Base-by-base conservation (phyloP, 2,113 vertebrate species). In the Notothenia coriiceps region DNA sequence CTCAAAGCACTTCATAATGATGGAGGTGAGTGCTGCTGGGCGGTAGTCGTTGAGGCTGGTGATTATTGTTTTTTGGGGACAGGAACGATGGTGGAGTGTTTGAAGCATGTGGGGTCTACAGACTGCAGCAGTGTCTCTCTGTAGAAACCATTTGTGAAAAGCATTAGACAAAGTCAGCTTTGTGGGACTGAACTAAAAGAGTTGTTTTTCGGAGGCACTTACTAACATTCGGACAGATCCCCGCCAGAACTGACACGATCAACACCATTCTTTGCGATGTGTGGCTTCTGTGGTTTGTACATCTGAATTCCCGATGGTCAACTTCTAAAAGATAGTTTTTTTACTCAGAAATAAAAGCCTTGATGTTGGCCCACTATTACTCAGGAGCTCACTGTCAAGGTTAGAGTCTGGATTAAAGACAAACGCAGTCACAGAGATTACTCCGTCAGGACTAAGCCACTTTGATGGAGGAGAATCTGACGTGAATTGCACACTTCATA, bases 401-500 rank as follows among this genome's bases (percentile, higher is more conserved):
- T 14, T 2, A 56, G 5, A 6, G 44, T 68, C 43, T 56, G 43
- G 12, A 29, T 14, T 25, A 43, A 40, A 73, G 44, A 13, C 63
- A 68, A 47, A 2, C 22, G 7, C 10, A 52, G 47, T 52, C 67
- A 56, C 29, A 55, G 47, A 43, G 51, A 55, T 68, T 11, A 44
- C 20, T 14, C 6, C 7, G 49, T 65, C 43, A 43, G 22, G n/a
- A 60, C 40, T 40, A 40, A 40, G 35, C 35, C 35, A 7, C 49
- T 77, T 51, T 40, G 47, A 71, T 18, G 35, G 65, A 33, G 54
- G 14, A 62, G 8, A 47, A 18, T 12, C 17, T 8, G 18, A 68
- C 2, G 35, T 60, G 72, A 33, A 49, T 1, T 14, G 20, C 15
- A 43, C 47, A 61, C 35, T 67, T 85, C 29, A 67, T 46, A 46